phyloP scores from a whole-genome alignment of 2,888 invertebrate species.

The Maniola hyperantus region DNA sequence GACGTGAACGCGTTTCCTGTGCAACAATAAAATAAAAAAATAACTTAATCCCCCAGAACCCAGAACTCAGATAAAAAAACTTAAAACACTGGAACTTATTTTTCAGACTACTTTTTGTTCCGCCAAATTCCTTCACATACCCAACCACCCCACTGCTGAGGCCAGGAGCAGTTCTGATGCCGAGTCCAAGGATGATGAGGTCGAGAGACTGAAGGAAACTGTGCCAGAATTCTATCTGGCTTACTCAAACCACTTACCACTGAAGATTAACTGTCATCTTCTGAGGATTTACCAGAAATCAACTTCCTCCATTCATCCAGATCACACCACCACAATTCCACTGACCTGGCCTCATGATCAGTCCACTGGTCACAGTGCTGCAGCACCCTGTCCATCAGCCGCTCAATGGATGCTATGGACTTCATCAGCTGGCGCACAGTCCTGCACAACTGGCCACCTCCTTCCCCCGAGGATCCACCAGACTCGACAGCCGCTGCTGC shows the following conservation, averaged over 20 bases:
- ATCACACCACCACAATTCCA: neutral
- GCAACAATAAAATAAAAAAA: conserved; percentile 1
- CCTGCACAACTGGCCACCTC: conserved; percentile 53
- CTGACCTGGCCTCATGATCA: conserved; percentile 56
- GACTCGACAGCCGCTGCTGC: conserved; percentile 50
- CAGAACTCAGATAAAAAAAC: too few species aligned
- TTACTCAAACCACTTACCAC: conserved; percentile 42
- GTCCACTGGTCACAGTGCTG: conserved; percentile 68
- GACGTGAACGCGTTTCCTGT: conserved; percentile 70
- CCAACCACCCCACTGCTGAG: conserved; percentile 54
- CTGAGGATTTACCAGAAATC: neutral
- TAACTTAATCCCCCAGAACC: conserved; percentile 43
- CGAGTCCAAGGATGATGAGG: conserved; percentile 59
- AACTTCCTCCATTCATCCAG: neutral
- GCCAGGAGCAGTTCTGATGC: conserved; percentile 60
- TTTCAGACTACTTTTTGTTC: too few species aligned
- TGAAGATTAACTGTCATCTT: neutral
- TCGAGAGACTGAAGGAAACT: conserved; percentile 56
- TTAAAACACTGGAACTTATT: too few species aligned
- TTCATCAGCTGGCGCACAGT: conserved; percentile 68
- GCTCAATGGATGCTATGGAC: conserved; percentile 72
- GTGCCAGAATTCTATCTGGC: conserved; percentile 46
- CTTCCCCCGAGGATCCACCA: conserved; percentile 34
- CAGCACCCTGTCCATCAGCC: conserved; percentile 72
- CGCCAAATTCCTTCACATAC: too few species aligned